A percentile compares a stretch with the other conserved stretches of the same genome.
Conservation (phyloP, 2,113 vertebrate genomes). For the Erythrocercus mccallii region DNA sequence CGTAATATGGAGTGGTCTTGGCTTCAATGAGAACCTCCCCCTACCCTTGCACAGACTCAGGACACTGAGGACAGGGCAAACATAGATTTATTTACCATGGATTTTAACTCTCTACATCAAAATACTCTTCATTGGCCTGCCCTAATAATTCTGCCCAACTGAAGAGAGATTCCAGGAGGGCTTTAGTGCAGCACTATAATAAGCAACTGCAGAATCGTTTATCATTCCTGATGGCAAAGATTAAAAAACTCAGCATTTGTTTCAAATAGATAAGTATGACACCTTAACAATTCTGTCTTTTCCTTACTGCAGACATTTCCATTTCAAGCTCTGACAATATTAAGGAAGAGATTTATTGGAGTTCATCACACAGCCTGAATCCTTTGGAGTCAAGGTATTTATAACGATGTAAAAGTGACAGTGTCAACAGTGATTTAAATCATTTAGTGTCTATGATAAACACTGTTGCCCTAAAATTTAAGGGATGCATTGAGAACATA, state of each 20-base stretch:
- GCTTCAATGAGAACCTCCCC: background rate
- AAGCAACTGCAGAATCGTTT: background rate
- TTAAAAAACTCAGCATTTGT: slow-evolving; percentile 45
- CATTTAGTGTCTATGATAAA: slow-evolving; percentile 22
- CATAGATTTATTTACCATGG: background rate
- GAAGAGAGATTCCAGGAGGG: background rate
- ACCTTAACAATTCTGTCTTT: slow-evolving; percentile 39
- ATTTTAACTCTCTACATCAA: background rate
- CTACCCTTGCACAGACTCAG: background rate
- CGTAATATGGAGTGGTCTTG: background rate
- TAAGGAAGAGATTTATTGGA: slow-evolving; percentile 44
- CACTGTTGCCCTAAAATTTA: slow-evolving; percentile 13
- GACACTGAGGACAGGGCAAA: background rate
- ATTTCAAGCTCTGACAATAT: slow-evolving; percentile 33
- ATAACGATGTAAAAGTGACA: slow-evolving; percentile 13
- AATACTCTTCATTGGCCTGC: background rate
- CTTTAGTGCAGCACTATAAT: background rate
- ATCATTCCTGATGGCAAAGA: slow-evolving; percentile 38
- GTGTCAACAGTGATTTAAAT: slow-evolving; percentile 43
- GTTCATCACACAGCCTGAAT: slow-evolving; percentile 7
- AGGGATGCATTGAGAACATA: background rate
- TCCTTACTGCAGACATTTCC: slow-evolving; percentile 29
- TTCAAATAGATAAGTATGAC: slow-evolving; percentile 29
- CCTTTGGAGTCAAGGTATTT: slow-evolving; percentile 9
- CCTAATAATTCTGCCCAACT: background rate